Evolutionary conservation across 1,140 invertebrate genomes (phyloP), one percentile per base, ranked within the genome.

Genomic region (Pantala flavescens): DNA sequence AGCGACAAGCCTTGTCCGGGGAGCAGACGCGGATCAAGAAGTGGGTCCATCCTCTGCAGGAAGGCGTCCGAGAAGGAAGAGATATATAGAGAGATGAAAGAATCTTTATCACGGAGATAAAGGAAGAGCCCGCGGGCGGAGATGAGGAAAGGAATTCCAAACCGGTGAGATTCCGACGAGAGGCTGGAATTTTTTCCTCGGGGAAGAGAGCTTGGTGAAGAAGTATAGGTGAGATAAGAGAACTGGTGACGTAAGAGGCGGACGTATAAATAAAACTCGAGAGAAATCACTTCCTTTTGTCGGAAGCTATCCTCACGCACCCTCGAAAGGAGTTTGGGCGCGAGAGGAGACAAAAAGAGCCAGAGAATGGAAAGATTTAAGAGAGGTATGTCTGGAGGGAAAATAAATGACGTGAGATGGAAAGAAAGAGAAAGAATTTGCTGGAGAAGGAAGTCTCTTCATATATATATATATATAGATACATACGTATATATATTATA

Each of bases 341-440:
- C 14, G 16, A 49, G 42, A 75, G 75, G 0, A 74, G 43, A 21
- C 77, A 75, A 24, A 74, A 23, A 24, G 72, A 74, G 9, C 23
- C 36, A 75, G 11, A 23, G 70, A 71, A 70, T 55, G 72, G 71
- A 75, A 23, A 73, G 24, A 43, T n/a, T 36, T 24, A 21, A 75
- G 42, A 24, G 43, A 23, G 24, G 71, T 24, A 74, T 74, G 43
- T 12, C 21, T 75, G 23, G 12, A 42, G 73, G 19, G 23, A 23
- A 55, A 42, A 63, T 42, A 73, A 73, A 49, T 21, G 23, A 55
- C 23, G 16, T 21, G 28, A 73, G 23, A 73, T 63, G 28, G 73
- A 43, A n/a, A 42, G 23, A 73, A 24, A 73, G 24, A 11, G 7
- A 73, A 28, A 21, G 72, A 14, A 43, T 43, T 63, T 42, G 42